A percentile compares a stretch with the other conserved stretches of the same genome.
Conservation (phyloP, 2,888 invertebrate species). For the Phalangium opilio region DNA sequence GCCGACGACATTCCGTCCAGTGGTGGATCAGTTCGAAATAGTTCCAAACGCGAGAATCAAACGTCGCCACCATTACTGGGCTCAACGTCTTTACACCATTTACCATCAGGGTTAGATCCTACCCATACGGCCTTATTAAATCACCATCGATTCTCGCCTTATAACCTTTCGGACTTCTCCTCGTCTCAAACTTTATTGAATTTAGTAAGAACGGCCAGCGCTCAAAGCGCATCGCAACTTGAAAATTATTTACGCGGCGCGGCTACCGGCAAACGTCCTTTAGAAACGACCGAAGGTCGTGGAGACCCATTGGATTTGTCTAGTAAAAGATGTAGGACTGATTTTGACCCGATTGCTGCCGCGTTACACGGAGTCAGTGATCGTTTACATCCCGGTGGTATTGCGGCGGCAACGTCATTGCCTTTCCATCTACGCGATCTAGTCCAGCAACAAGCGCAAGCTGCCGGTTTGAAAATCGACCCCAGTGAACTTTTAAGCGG, state of each 20-base stretch:
- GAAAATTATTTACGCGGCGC: slow-evolving; percentile 39
- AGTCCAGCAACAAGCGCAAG: slow-evolving; percentile 8
- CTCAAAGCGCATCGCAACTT: slow-evolving; percentile 35
- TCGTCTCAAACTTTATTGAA: slow-evolving; percentile 29
- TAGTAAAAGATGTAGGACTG: slow-evolving; percentile 2
- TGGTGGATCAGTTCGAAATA: no score
- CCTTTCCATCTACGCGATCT: slow-evolving; percentile 9
- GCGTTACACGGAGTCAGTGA: slow-evolving; percentile 2
- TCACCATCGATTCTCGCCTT: slow-evolving; percentile 1
- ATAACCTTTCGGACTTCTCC: slow-evolving; percentile 4
- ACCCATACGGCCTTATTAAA: not conserved
- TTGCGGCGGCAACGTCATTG: slow-evolving; percentile 3
- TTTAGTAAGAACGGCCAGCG: slow-evolving; percentile 43
- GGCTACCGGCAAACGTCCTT: slow-evolving; percentile 13
- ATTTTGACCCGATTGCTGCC: no score
- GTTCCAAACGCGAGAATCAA: no score
- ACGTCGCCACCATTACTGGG: no score
- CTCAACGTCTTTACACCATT: no score
- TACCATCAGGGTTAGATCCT: no score
- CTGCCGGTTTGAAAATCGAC: not conserved
- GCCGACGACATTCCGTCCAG: no score
- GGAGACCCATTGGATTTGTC: slow-evolving; percentile 20
- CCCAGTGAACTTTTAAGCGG: not conserved
- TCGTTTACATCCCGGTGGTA: slow-evolving; percentile 8
- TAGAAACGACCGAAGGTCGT: slow-evolving; percentile 19